Percentiles rank a stretch among this genome's conserved stretches.
phyloP scores from a whole-genome alignment of 2,797 vertebrate species.

The Helarctos malayanus region DNA sequence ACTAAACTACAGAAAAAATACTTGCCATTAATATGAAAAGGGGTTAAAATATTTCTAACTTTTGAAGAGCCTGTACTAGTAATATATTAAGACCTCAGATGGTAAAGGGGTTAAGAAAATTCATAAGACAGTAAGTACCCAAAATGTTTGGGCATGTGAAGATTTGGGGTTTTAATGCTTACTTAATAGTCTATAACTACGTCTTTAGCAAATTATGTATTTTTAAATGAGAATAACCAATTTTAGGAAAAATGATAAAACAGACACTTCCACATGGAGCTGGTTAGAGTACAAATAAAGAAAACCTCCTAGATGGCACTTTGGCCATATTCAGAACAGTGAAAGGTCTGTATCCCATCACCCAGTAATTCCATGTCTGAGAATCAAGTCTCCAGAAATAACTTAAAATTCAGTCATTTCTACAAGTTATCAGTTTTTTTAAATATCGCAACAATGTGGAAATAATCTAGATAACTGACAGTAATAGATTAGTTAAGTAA shows the following conservation, averaged over 20 bases:
- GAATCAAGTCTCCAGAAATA: constrained; percentile 58
- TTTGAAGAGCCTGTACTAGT: not conserved
- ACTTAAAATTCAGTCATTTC: constrained; percentile 35
- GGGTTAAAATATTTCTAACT: constrained; percentile 28
- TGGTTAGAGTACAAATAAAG: constrained; percentile 13
- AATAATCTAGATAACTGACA: constrained; percentile 9
- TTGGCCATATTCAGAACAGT: not conserved
- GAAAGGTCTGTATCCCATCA: not conserved
- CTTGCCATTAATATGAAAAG: constrained; percentile 19
- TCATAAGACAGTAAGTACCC: not conserved
- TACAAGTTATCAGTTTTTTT: not conserved
- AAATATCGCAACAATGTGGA: not conserved
- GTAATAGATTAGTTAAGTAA: constrained; percentile 13
- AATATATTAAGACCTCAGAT: not conserved
- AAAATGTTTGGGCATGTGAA: not conserved
- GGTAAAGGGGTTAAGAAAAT: not conserved
- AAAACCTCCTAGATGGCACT: constrained; percentile 15
- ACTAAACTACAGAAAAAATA: not conserved
- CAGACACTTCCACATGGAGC: not conserved
- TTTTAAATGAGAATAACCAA: constrained; percentile 26
- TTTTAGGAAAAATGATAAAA: not conserved
- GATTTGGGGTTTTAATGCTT: not conserved
- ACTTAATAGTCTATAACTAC: not conserved
- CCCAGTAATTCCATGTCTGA: not conserved
- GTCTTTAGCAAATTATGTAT: constrained; percentile 12